These are phyloP conservation scores for Polypedilum vanderplanki DNA, from an alignment of 1,140 invertebrate genomes.

Conservation along the genomic window DNA sequence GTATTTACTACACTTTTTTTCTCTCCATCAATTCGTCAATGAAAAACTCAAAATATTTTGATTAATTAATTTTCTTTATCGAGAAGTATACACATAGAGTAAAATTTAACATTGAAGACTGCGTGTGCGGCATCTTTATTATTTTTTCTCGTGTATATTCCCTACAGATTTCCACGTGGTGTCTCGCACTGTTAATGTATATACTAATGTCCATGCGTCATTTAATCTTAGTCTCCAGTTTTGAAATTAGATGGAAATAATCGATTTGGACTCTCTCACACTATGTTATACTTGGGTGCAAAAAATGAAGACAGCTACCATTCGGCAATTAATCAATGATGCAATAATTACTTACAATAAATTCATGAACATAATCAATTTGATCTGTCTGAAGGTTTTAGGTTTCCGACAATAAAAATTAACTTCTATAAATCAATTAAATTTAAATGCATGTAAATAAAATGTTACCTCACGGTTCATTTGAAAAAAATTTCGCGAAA, in stretches of 20 bases:
- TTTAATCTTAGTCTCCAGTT: background rate
- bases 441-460: too few species aligned
- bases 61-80: conserved; percentile 2
- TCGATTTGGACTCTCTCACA: background rate
- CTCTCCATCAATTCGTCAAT: background rate
- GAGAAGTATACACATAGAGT: background rate
- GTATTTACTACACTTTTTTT: too few species aligned
- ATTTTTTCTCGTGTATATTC: background rate
- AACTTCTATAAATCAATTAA: too few species aligned
- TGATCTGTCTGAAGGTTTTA: too few species aligned
- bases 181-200: background rate
- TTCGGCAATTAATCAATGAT: background rate
- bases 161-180: background rate
- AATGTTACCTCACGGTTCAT: too few species aligned
- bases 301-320: background rate
- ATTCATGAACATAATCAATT: too few species aligned
- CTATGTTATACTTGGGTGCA: background rate
- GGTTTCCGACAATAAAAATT: too few species aligned
- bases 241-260: conserved; percentile 11
- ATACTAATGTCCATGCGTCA: background rate
- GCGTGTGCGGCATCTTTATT: background rate
- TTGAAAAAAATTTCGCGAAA: too few species aligned
- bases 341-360: background rate
- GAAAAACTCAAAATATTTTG: background rate
- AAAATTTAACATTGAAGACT: background rate